These are phyloP conservation scores for Bunonema sp. DNA, from an alignment of 2,888 invertebrate genomes.

Conservation along the genomic window DNA sequence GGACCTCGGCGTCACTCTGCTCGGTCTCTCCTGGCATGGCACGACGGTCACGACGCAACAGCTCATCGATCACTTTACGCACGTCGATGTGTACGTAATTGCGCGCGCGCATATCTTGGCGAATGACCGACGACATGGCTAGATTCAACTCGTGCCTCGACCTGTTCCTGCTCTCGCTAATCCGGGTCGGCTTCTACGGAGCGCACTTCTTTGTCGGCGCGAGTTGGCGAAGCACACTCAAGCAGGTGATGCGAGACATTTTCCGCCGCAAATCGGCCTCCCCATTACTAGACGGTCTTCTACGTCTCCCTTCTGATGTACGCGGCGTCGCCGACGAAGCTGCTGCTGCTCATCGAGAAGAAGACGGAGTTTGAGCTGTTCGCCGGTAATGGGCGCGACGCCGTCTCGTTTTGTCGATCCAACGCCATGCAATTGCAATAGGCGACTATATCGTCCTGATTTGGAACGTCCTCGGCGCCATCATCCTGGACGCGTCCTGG, in stretches of 20 bases:
- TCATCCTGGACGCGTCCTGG: slow-evolving; percentile 21
- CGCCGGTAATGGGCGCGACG: not conserved
- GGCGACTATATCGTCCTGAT: slow-evolving; percentile 27
- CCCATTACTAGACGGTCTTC: not conserved
- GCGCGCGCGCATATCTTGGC: no score
- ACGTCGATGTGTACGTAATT: no score
- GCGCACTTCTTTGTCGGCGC: slow-evolving; percentile 7
- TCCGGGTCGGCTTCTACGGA: slow-evolving; percentile 20
- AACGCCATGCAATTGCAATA: no score
- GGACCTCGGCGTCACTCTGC: slow-evolving; percentile 3
- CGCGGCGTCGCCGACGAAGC: slow-evolving; percentile 22
- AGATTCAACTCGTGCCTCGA: slow-evolving; percentile 22
- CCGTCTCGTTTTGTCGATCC: not conserved
- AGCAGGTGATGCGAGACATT: slow-evolving; percentile 2
- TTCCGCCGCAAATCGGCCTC: no score
- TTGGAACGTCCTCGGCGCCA: slow-evolving; percentile 25
- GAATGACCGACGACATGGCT: not conserved
- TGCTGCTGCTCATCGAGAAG: slow-evolving; percentile 20
- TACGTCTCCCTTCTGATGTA: slow-evolving; percentile 10
- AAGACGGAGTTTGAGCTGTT: not conserved
- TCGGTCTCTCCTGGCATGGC: slow-evolving; percentile 14
- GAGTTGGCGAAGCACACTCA: not conserved
- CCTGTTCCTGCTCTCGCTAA: slow-evolving; percentile 20
- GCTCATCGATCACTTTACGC: slow-evolving; percentile 19
- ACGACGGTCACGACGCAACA: slow-evolving; percentile 13